Percentiles rank a stretch among this genome's conserved stretches.
Evolutionary conservation across 1,140 invertebrate species (phyloP).

Genomic region (Drosophila guanche): DNA sequence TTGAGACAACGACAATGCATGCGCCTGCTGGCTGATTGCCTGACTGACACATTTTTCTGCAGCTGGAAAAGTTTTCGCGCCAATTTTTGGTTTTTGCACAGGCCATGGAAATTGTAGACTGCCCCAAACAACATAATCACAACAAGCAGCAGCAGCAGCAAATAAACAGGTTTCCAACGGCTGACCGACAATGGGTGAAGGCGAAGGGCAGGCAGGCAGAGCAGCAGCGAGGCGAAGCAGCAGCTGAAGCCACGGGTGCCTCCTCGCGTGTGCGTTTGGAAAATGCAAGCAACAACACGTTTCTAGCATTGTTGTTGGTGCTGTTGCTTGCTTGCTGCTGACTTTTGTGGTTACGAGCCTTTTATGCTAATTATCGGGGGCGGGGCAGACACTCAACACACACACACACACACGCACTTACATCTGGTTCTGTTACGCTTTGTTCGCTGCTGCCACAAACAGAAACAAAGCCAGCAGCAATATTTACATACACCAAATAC

Average conservation of each 20-base stretch:
- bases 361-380: conserved; percentile 67
- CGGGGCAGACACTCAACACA: conserved; percentile 18
- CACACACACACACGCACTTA: conserved; percentile 29
- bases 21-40: conserved; percentile 38
- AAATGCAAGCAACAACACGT: conserved; percentile 62
- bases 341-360: conserved; percentile 30
- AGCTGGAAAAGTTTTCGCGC: conserved; percentile 75
- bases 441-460: conserved; percentile 48
- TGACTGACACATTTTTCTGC: conserved; percentile 72
- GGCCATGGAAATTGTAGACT: conserved; percentile 53
- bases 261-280: background rate
- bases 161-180: conserved; percentile 70
- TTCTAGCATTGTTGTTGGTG: conserved; percentile 40
- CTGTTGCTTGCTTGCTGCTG: no score
- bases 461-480: conserved; percentile 51
- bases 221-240: conserved; percentile 40
- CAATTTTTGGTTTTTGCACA: conserved; percentile 51
- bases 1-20: conserved; percentile 29
- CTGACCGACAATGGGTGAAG: conserved; percentile 72
- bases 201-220: conserved; percentile 63
- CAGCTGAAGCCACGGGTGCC: conserved; percentile 41
- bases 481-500: conserved; percentile 31
- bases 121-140: conserved; percentile 58
- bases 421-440: conserved; percentile 52
- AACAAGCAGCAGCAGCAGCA: conserved; percentile 50